Conservation (phyloP, 2,888 invertebrate genomes). For the Heliconius hortense region DNA sequence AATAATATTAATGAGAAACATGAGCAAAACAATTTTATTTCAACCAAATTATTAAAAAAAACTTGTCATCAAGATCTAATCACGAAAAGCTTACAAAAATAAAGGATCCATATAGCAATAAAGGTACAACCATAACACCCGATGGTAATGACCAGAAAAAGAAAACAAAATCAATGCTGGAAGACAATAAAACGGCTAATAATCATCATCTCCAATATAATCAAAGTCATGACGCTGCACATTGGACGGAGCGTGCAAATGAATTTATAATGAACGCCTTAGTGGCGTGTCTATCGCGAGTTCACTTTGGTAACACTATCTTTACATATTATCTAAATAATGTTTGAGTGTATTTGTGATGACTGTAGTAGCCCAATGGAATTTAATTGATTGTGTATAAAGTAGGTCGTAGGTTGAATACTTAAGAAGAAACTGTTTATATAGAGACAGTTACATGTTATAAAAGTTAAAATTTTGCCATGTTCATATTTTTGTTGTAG, state of each 20-base stretch:
- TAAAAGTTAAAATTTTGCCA: too few species aligned
- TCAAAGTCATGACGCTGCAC: slow-evolving; percentile 70
- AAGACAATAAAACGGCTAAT: slow-evolving; percentile 69
- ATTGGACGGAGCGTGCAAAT: slow-evolving; percentile 63
- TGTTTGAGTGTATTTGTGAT: background rate
- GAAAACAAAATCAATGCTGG: slow-evolving; percentile 63
- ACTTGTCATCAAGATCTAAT: slow-evolving; percentile 1
- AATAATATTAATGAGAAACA: background rate
- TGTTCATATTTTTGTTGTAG: too few species aligned
- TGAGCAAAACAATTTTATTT: background rate
- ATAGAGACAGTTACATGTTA: background rate
- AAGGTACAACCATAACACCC: slow-evolving; percentile 33
- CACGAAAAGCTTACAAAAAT: slow-evolving; percentile 35
- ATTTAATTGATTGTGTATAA: background rate
- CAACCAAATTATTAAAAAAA: background rate
- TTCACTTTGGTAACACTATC: slow-evolving; percentile 22
- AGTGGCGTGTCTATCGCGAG: slow-evolving; percentile 41
- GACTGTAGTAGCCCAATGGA: background rate
- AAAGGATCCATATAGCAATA: slow-evolving; percentile 21
- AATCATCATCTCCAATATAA: slow-evolving; percentile 65
- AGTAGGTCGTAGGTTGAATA: background rate
- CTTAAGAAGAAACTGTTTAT: background rate
- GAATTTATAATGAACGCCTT: slow-evolving; percentile 66
- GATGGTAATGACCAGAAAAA: slow-evolving; percentile 53
- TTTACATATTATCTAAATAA: slow-evolving; percentile 17